Conservation (phyloP, 2,113 vertebrate species). For the Felis catus region DNA sequence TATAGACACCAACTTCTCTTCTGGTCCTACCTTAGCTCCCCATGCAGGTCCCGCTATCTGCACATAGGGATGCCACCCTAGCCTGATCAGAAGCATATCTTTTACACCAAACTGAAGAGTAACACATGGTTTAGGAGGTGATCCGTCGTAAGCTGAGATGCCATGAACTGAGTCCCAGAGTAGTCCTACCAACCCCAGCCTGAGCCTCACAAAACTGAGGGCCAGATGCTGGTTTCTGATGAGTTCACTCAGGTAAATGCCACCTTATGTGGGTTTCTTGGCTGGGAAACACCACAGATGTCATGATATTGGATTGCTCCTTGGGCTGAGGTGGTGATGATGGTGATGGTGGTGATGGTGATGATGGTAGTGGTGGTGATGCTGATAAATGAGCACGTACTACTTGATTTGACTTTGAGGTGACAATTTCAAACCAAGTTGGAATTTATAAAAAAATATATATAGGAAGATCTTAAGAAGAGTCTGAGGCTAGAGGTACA, state of each 20-base stretch:
- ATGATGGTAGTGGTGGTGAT: neutral
- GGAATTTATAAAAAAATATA: neutral
- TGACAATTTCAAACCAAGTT: neutral
- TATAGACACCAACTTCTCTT: neutral
- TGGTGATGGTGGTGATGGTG: neutral
- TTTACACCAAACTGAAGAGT: neutral
- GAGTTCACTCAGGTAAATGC: neutral
- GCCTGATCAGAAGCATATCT: too few species aligned
- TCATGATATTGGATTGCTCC: neutral
- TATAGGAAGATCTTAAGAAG: neutral
- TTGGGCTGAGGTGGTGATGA: neutral
- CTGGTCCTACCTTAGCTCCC: neutral
- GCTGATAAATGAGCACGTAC: neutral
- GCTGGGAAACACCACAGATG: neutral
- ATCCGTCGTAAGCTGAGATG: neutral
- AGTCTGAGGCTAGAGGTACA: neutral
- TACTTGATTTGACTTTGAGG: neutral
- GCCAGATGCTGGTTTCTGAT: neutral
- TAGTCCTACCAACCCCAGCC: neutral
- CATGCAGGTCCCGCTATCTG: accelerated
- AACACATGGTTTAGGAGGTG: neutral
- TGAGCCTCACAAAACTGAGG: neutral
- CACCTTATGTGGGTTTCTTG: too few species aligned
- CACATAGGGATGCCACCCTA: neutral
- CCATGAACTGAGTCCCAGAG: neutral